Conservation (phyloP, 1,140 invertebrate genomes). For the Drosophila kepulauana region DNA sequence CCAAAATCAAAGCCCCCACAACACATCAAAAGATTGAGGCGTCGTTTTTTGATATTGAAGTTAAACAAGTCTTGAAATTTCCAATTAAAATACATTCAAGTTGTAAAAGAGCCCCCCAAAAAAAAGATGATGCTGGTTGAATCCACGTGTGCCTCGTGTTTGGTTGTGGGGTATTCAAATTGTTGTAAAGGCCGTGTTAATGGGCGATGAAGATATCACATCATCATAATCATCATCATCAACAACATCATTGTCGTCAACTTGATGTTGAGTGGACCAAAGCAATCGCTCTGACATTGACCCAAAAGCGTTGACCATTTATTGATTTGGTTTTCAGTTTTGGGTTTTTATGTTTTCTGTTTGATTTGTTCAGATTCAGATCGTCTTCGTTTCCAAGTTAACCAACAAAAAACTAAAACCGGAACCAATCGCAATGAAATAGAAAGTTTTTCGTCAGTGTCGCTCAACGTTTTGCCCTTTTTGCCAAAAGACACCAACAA, state of each 20-base stretch:
- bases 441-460: constrained; percentile 62
- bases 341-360: constrained; percentile 1
- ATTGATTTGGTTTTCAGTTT: constrained; percentile 58
- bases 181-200: constrained; percentile 57
- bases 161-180: constrained; percentile 32
- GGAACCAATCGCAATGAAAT: constrained; percentile 71
- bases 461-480: constrained; percentile 9
- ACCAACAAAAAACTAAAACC: constrained; percentile 58
- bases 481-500: constrained; percentile 21
- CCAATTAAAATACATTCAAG: constrained; percentile 56
- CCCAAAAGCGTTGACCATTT: constrained; percentile 68
- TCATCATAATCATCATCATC: constrained; percentile 30
- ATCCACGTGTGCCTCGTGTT: constrained; percentile 2
- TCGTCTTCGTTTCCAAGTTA: constrained; percentile 17
- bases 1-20: constrained; percentile 32
- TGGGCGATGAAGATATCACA: constrained; percentile 55
- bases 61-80: constrained; percentile 53
- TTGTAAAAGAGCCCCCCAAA: constrained; percentile 1
- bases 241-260: constrained; percentile 15
- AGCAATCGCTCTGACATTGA: constrained; percentile 68
- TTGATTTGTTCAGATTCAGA: constrained; percentile 49
- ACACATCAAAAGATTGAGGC: constrained; percentile 66
- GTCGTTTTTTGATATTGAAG: constrained; percentile 31
- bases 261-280: constrained; percentile 34
- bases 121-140: not conserved